Conservation (phyloP, 2,888 invertebrate genomes). For the Nephrocerus scutellatus region DNA sequence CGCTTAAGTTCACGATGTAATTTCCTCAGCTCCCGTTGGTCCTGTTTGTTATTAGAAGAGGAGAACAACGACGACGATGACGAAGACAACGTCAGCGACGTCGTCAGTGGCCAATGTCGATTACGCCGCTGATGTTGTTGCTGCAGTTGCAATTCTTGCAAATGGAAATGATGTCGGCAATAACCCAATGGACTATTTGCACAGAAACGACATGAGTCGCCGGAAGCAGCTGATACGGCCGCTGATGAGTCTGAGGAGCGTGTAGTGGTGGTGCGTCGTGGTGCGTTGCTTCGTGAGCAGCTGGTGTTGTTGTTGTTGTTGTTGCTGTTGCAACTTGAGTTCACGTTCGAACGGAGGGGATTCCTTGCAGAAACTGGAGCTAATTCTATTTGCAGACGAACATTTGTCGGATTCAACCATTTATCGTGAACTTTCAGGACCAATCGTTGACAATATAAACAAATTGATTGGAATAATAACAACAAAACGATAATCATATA, state of each 20-base stretch:
- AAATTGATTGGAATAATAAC: slow-evolving; percentile 46
- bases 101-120: slow-evolving; percentile 8
- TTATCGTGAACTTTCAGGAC: slow-evolving; percentile 43
- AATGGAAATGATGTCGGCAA: slow-evolving; percentile 42
- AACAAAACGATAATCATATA: slow-evolving; percentile 47
- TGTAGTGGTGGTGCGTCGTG: too few relatives aligned
- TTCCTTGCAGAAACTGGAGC: too few relatives aligned
- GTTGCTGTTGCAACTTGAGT: slow-evolving; percentile 4
- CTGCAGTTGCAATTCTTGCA: slow-evolving; percentile 35
- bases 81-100: slow-evolving; percentile 21
- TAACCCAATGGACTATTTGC: slow-evolving; percentile 43
- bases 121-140: slow-evolving; percentile 23
- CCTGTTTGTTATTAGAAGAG: slow-evolving; percentile 22
- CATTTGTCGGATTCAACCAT: slow-evolving; percentile 45
- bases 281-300: slow-evolving; percentile 11
- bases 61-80: too few relatives aligned
- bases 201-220: slow-evolving; percentile 42
- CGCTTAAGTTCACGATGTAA: slow-evolving; percentile 36
- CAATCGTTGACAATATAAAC: slow-evolving; percentile 45
- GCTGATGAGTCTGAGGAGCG: slow-evolving; percentile 21
- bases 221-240: slow-evolving; percentile 21
- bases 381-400: slow-evolving; percentile 40
- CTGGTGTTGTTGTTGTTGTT: slow-evolving; percentile 21
- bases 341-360: too few relatives aligned
- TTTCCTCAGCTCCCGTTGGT: slow-evolving; percentile 32